These are phyloP conservation scores for Urocitellus parryii DNA, from an alignment of 2,113 vertebrate genomes.

Conservation along the genomic window DNA sequence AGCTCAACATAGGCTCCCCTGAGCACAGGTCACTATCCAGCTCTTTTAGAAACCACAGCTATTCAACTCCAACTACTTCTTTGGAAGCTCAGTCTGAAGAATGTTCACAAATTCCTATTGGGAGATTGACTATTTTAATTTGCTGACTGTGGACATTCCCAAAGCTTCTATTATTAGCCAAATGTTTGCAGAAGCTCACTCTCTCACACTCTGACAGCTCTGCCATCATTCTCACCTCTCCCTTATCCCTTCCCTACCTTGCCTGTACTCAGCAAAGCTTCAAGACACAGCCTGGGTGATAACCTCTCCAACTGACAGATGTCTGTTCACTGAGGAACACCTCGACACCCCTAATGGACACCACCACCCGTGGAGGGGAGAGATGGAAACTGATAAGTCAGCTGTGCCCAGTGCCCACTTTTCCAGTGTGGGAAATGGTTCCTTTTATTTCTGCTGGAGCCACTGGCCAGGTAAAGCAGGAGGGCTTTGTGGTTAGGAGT, in stretches of 20 bases:
- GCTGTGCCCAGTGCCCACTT: no score
- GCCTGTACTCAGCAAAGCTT: background rate
- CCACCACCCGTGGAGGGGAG: background rate
- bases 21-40: rapidly evolving
- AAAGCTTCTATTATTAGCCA: background rate
- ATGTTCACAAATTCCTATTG: conserved; percentile 40
- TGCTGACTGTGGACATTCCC: background rate
- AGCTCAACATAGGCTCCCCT: rapidly evolving
- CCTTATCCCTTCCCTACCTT: background rate
- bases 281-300: background rate
- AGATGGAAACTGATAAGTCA: background rate
- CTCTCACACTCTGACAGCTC: rapidly evolving
- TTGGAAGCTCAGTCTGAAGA: conserved; percentile 16
- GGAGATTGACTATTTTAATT: background rate
- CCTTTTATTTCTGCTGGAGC: no score
- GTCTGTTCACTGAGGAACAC: background rate
- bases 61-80: background rate
- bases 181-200: conserved; percentile 34
- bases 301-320: background rate
- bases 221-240: background rate
- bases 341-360: background rate
- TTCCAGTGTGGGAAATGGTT: background rate
- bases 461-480: background rate
- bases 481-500: rapidly evolving
- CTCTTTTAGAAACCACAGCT: background rate